These are phyloP conservation scores for Agriotes lineatus DNA, from an alignment of 2,888 invertebrate species.

Conservation along the genomic window DNA sequence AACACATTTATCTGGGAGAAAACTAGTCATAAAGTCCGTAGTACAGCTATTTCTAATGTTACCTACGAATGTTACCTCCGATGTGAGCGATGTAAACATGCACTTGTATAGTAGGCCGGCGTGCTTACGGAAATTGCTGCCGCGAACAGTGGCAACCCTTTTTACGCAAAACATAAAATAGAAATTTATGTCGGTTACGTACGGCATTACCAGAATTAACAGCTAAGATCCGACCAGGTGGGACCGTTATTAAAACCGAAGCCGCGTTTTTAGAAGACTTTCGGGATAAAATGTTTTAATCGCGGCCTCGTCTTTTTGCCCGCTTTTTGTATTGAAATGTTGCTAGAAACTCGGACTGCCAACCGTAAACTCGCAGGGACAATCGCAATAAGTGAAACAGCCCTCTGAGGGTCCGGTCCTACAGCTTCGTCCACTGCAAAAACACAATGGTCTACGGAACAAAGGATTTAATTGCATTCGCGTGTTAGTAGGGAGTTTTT, in stretches of 20 bases:
- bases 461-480: conserved; percentile 49
- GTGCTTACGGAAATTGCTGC: no score
- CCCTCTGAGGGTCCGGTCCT: conserved; percentile 43
- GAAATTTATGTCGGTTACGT: no score
- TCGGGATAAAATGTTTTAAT: conserved; percentile 29
- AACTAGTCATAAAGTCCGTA: no score
- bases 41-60: no score
- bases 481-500: no score
- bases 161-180: no score
- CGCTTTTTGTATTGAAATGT: conserved; percentile 32
- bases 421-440: conserved; percentile 45
- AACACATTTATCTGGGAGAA: no score
- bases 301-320: conserved; percentile 24
- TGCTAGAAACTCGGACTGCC: conserved; percentile 27
- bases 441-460: conserved; percentile 46
- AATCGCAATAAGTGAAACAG: conserved; percentile 45
- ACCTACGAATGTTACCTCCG: no score
- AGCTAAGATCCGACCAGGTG: not conserved
- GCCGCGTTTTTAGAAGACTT: conserved; percentile 3
- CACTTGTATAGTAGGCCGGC: no score
- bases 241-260: not conserved
- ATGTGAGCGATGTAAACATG: no score
- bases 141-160: no score
- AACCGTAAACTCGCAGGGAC: conserved; percentile 44
- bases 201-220: no score